Evolutionary conservation across 2,113 vertebrate species (phyloP), one percentile per base, ranked within the genome.

Genomic region (Zingel zingel): DNA sequence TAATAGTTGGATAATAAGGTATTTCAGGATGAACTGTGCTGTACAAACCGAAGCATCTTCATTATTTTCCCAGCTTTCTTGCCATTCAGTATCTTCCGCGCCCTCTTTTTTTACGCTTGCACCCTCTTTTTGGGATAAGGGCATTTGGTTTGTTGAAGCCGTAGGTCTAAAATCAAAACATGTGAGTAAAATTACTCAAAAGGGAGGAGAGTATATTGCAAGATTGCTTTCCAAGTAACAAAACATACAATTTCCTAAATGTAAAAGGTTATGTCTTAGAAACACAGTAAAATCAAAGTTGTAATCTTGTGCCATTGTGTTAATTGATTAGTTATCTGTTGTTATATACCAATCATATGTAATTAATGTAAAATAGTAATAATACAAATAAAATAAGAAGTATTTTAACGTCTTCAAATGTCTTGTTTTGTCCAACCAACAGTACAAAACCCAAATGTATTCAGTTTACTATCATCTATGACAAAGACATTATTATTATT

Each of bases 51-150:
- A 58, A 15, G 64, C 14, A 51, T 90, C 80, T 21, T 87, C 69
- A 1, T 64, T 51, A 23, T n/a, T 73, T 7, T 93, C 88, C 79
- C 67, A 92, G 70, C 70, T 75, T 58, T 93, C 88, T n/a, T 87
- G 68, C 88, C 86, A 90, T 74, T 92, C 92, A 77, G 15, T 23
- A 4, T 76, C 83, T n/a, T 79, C 79, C 4, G 80, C 64, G 2
- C 15, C 65, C 3, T 74, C 54, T 0, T 25, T 82, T n/a, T 51
- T 69, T 23, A 70, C 2, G 21, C 11, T 30, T 3, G 14, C 6
- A 33, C 51, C 73, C 1, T 78, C 63, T 78, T 69, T 74, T 18
- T 62, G 59, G n/a, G 77, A 62, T 30, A 77, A 70, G 6, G 79
- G 50, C 1, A 80, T 59, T 39, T 76, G 68, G 25, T 89, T 79